Evolutionary conservation across 2,888 invertebrate species (phyloP).

Genomic region (Macrophya alboannulata): DNA sequence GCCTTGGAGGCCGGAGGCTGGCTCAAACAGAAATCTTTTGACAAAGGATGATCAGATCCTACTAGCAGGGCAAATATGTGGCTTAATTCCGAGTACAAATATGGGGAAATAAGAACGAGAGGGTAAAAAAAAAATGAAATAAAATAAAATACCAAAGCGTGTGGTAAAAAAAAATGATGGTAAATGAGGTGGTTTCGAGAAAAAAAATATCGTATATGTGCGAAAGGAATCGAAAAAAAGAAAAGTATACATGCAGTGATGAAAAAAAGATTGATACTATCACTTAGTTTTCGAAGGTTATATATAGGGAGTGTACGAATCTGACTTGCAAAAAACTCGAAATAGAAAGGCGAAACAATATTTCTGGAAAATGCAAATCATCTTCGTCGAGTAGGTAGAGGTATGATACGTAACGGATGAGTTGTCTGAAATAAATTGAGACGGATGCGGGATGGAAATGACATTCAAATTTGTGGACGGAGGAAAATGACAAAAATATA

Average conservation of each 20-base stretch:
- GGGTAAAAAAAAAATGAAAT: background rate
- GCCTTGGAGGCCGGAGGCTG: slow-evolving; percentile 37
- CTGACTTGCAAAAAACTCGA: slow-evolving; percentile 67
- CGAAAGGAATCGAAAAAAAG: background rate
- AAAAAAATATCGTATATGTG: background rate
- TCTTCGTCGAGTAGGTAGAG: slow-evolving; percentile 60
- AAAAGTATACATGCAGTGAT: background rate
- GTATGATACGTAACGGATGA: slow-evolving; percentile 56
- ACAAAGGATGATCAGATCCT: slow-evolving; percentile 37
- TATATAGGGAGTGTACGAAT: slow-evolving; percentile 56
- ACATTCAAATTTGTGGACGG: slow-evolving; percentile 75
- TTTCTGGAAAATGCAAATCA: slow-evolving; percentile 75
- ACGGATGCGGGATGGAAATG: slow-evolving; percentile 73
- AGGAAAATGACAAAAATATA: slow-evolving; percentile 76
- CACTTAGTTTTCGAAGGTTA: background rate
- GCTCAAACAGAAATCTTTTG: slow-evolving; percentile 47
- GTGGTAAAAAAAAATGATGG: background rate
- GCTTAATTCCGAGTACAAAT: slow-evolving; percentile 79
- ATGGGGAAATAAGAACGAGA: slow-evolving; percentile 61
- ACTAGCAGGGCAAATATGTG: slow-evolving; percentile 31
- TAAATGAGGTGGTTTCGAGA: background rate
- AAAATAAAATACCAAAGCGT: background rate
- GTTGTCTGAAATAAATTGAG: slow-evolving; percentile 74
- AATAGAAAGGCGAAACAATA: slow-evolving; percentile 57
- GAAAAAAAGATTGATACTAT: slow-evolving; percentile 53